Evolutionary conservation across 1,140 invertebrate genomes (phyloP).

Genomic region (Leptonema lineaticorne): DNA sequence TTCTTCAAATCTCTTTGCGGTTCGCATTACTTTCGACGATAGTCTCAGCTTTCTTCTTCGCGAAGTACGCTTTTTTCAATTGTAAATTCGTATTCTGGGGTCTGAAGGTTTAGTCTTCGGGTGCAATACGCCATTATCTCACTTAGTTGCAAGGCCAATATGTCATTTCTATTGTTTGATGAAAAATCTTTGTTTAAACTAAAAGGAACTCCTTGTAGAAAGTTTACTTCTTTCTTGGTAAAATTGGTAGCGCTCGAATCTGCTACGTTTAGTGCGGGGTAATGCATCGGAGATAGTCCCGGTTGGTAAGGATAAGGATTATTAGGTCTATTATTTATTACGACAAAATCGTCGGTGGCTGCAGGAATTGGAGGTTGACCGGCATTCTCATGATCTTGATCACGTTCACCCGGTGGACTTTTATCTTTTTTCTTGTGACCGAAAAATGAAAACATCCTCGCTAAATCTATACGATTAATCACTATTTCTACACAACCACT

Average conservation of each 20-base stretch:
- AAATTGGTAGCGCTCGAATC: not conserved
- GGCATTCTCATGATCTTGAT: slow-evolving; percentile 16
- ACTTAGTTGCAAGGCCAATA: slow-evolving; percentile 35
- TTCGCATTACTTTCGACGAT: too few species aligned
- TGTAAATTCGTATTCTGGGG: slow-evolving; percentile 38
- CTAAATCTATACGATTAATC: not conserved
- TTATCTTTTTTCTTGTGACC: slow-evolving; percentile 32
- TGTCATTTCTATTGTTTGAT: slow-evolving; percentile 27
- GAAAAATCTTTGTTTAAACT: slow-evolving; percentile 34
- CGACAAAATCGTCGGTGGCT: slow-evolving; percentile 31
- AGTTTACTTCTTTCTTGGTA: slow-evolving; percentile 34
- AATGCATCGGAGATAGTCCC: slow-evolving; percentile 19
- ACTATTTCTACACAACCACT: too few species aligned
- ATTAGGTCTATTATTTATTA: slow-evolving; percentile 24
- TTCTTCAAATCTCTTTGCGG: too few species aligned
- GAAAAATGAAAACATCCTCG: slow-evolving; percentile 16
- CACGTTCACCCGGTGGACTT: slow-evolving; percentile 23
- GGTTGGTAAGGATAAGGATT: not conserved
- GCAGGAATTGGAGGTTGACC: slow-evolving; percentile 34
- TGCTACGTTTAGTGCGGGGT: slow-evolving; percentile 22
- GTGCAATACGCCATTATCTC: slow-evolving; percentile 39
- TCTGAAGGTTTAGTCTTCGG: slow-evolving; percentile 26
- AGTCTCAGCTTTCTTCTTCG: slow-evolving; percentile 27
- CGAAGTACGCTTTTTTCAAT: slow-evolving; percentile 40
- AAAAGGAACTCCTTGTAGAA: slow-evolving; percentile 39